Percentiles rank a stretch among this genome's conserved stretches.
Evolutionary conservation across 2,113 vertebrate genomes (phyloP).

Genomic region (Cisticola juncidis): DNA sequence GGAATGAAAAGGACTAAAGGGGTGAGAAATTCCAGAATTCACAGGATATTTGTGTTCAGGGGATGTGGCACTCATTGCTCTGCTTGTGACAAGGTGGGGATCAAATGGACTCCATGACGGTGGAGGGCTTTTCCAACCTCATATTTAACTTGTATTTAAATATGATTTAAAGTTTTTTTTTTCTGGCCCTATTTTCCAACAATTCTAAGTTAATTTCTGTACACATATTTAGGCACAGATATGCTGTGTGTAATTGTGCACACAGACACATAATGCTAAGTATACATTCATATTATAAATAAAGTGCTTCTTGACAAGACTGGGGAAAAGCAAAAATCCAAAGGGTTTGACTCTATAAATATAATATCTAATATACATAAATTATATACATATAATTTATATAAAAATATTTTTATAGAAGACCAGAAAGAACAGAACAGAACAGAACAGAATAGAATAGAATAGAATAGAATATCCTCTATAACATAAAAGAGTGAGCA

Average conservation of each 20-base stretch:
- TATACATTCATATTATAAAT: background rate
- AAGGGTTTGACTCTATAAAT: background rate
- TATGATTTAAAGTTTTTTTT: background rate
- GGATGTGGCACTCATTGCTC: background rate
- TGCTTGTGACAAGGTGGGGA: background rate
- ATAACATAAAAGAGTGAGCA: background rate
- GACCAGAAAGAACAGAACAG: no score
- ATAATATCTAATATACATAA: background rate
- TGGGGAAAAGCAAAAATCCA: background rate
- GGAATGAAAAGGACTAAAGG: background rate
- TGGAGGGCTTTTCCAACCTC: background rate
- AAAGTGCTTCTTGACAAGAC: background rate
- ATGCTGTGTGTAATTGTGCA: background rate
- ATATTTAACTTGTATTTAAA: background rate
- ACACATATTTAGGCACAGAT: background rate
- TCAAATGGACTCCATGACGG: background rate
- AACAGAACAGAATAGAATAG: no score
- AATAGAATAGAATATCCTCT: background rate
- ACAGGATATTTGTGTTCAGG: background rate
- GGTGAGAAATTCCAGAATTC: background rate
- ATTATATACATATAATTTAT: no score
- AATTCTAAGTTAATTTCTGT: background rate
- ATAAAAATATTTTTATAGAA: no score
- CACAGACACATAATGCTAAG: accelerated
- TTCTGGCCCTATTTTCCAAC: background rate